Conservation (phyloP, 2,113 vertebrate species). For the Clinocottus analis region DNA sequence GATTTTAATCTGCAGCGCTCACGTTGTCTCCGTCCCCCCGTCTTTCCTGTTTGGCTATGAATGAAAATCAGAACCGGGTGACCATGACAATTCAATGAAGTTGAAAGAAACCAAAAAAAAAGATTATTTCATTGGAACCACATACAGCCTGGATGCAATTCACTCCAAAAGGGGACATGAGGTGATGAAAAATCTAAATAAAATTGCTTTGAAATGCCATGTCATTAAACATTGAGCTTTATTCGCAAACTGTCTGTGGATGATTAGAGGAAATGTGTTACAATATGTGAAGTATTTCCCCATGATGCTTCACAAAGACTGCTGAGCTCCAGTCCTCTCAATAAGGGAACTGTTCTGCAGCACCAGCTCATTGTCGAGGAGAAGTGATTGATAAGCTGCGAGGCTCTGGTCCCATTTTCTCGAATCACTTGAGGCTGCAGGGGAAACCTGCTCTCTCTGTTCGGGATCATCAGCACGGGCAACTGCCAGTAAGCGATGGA, state of each 20-base stretch:
- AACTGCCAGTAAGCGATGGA: conserved; percentile 55
- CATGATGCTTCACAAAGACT: neutral
- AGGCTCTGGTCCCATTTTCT: conserved; percentile 55
- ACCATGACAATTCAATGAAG: conserved; percentile 17
- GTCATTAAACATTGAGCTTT: neutral
- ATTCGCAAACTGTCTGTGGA: conserved; percentile 5
- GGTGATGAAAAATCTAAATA: conserved; percentile 18
- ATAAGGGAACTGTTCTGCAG: conserved; percentile 9
- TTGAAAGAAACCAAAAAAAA: conserved; percentile 27
- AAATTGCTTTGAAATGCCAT: neutral
- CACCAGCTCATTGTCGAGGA: conserved; percentile 46
- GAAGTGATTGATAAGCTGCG: conserved; percentile 70
- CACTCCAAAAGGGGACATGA: neutral
- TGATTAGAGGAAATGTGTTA: conserved; percentile 25
- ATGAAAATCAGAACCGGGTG: conserved; percentile 36
- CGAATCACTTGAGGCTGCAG: conserved; percentile 69
- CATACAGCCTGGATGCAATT: conserved; percentile 19
- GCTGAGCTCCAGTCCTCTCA: conserved; percentile 1
- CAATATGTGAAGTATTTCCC: conserved; percentile 9
- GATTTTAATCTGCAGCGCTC: conserved; percentile 25
- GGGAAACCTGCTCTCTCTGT: conserved; percentile 66
- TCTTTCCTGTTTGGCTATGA: neutral
- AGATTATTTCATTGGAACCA: conserved; percentile 35
- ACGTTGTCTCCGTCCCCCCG: conserved; percentile 27
- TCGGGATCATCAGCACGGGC: conserved; percentile 60